phyloP scores from a whole-genome alignment of 2,797 vertebrate genomes.

The Leptatherina wallacei region DNA sequence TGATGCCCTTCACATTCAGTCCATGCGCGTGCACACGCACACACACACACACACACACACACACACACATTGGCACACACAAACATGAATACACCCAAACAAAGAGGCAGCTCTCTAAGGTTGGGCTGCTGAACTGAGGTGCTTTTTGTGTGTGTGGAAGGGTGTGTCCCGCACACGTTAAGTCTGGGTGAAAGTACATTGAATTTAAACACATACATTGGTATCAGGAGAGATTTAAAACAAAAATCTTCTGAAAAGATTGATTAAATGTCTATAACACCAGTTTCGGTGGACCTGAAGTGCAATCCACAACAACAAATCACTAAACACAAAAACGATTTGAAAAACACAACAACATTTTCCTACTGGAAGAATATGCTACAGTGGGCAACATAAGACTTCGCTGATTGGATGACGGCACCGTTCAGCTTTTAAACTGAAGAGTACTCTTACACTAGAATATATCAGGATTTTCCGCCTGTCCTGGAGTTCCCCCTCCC shows the following conservation, averaged over 20 bases:
- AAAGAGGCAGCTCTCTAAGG: constrained; percentile 72
- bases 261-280: neutral
- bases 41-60: constrained; percentile 42
- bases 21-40: constrained; percentile 24
- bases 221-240: neutral
- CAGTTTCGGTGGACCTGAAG: too few species aligned
- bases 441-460: too few species aligned
- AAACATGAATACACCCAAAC: constrained; percentile 30
- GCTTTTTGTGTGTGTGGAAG: constrained; percentile 27
- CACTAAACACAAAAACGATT: too few species aligned
- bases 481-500: too few species aligned
- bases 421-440: too few species aligned
- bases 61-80: constrained; percentile 34
- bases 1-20: constrained; percentile 34
- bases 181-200: constrained; percentile 3
- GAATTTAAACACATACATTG: constrained; percentile 1
- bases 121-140: constrained; percentile 47
- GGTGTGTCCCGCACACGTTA: constrained; percentile 4
- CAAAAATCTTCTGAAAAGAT: neutral
- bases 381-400: too few species aligned
- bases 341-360: too few species aligned
- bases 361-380: too few species aligned
- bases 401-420: too few species aligned
- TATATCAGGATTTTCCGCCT: too few species aligned
- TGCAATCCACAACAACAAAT: too few species aligned